Evolutionary conservation across 2,113 vertebrate species (phyloP).

Genomic region (Rhea americana): DNA sequence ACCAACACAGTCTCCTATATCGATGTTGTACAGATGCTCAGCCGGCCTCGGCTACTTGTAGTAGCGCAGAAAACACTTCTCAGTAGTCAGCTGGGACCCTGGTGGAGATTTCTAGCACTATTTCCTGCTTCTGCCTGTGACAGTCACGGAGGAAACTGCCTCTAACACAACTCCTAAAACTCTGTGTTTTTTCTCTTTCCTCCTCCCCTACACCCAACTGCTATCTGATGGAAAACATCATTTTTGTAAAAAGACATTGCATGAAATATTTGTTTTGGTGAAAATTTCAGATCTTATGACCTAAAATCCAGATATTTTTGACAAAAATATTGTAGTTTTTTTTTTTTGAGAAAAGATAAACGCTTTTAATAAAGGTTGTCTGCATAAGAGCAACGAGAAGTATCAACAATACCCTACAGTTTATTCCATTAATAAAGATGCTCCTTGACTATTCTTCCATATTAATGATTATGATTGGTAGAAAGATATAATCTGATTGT

Average conservation of each 20-base stretch:
- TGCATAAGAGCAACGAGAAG: background rate
- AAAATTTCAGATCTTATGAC: background rate
- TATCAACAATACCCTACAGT: background rate
- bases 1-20: background rate
- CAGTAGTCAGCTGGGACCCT: fast-evolving
- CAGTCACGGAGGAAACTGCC: background rate
- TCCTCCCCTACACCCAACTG: fast-evolving
- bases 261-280: background rate
- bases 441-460: background rate
- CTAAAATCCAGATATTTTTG: background rate
- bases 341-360: too few species aligned
- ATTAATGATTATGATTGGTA: background rate
- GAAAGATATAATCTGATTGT: background rate
- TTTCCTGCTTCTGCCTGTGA: fast-evolving
- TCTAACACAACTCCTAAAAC: background rate
- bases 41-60: background rate
- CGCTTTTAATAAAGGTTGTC: background rate
- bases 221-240: background rate
- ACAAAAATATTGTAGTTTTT: background rate
- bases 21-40: background rate
- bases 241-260: background rate
- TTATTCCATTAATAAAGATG: background rate
- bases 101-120: background rate
- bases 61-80: background rate
- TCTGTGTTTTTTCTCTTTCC: background rate